A percentile compares a stretch with the other conserved stretches of the same genome.
Evolutionary conservation across 30 jellyfish, hydroid and myxozoan species (phyloP).

Genomic region (Chironex yamaguchii): DNA sequence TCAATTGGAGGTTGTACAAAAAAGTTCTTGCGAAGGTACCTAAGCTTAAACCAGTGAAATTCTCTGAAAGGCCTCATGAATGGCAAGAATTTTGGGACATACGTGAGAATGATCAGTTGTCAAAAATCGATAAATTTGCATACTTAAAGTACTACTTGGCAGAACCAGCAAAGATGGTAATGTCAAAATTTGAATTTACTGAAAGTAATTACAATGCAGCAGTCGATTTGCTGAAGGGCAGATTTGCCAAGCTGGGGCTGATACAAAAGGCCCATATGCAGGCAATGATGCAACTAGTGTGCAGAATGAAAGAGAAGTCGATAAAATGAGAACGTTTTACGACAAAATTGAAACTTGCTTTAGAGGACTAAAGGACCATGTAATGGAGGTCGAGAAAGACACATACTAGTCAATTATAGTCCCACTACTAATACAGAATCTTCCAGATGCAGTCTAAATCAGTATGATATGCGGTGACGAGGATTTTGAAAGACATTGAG

Average conservation of each 20-base stretch:
- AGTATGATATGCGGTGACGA: slow-evolving; percentile 1
- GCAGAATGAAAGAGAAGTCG: slow-evolving; percentile 3
- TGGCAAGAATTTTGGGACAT: slow-evolving; percentile 48
- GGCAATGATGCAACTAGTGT: slow-evolving; percentile 13
- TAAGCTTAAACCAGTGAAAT: too few relatives aligned
- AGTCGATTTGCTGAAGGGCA: not conserved
- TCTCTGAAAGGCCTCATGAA: slow-evolving; percentile 5
- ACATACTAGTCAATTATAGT: not conserved
- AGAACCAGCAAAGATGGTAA: slow-evolving; percentile 50
- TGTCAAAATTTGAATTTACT: slow-evolving; percentile 15
- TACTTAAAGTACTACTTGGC: slow-evolving; percentile 15
- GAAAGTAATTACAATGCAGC: slow-evolving; percentile 28
- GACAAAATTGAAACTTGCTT: slow-evolving; percentile 19
- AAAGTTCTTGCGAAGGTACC: too few relatives aligned
- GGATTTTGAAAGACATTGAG: not conserved
- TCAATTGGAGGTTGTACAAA: too few relatives aligned
- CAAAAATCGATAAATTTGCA: slow-evolving; percentile 4
- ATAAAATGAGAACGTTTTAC: not conserved
- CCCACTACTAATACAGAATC: not conserved
- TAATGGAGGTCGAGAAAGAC: not conserved
- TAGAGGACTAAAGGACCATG: too few relatives aligned
- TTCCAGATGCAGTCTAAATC: not conserved
- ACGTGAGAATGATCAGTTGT: slow-evolving; percentile 8
- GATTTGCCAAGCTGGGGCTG: slow-evolving; percentile 10
- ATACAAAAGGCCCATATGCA: slow-evolving; percentile 28